Base-by-base conservation (phyloP, 2,888 invertebrate genomes). In the Pammene aurita region DNA sequence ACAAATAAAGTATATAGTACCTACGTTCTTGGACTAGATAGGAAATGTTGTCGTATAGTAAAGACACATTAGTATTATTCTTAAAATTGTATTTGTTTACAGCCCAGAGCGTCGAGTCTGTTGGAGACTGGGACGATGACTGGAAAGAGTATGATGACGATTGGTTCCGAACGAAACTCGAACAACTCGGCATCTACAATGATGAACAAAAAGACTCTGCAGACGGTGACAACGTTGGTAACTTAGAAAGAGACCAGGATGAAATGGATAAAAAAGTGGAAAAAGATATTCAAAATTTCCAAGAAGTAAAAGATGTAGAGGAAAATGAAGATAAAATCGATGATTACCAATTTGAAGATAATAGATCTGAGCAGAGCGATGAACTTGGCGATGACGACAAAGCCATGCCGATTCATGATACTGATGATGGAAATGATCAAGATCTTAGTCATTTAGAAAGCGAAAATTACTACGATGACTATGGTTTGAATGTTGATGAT, bases 331-430 rank as follows among this genome's bases (percentile, higher is more conserved):
- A 34, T 18, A 67, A 73, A 5, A 38, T 54, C 2, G 72, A 74
- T 50, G 87, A 88, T 72, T 88, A 89, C 65, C 86, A 83, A 62
- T 74, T 84, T 34, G 90, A 90, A 79, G 90, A 89, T 42, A 89
- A 88, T 46, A 81, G 88, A 64, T 81, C 79, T 38, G 77, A 75
- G 38, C 58, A 70, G 9, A 73, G 73, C 61, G 76, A 78, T 66
- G 73, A 80, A n/a, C 46, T 65, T 61, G 62, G 16, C 35, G 62
- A 71, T 50, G 65, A 55, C 0, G 44, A 52, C 7, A 58, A 58
- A 13, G 35, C 38, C 9, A 34, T 50, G n/a, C 14, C 48, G 2
- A 34, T 55, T 4, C 62, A 35, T 42, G 71, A 71, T n/a, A 54
- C 55, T 44, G 64, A 63, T 18, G 70, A 72, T 14, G 71, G 56